Conservation (phyloP, 2,113 vertebrate species). For the Takifugu flavidus region DNA sequence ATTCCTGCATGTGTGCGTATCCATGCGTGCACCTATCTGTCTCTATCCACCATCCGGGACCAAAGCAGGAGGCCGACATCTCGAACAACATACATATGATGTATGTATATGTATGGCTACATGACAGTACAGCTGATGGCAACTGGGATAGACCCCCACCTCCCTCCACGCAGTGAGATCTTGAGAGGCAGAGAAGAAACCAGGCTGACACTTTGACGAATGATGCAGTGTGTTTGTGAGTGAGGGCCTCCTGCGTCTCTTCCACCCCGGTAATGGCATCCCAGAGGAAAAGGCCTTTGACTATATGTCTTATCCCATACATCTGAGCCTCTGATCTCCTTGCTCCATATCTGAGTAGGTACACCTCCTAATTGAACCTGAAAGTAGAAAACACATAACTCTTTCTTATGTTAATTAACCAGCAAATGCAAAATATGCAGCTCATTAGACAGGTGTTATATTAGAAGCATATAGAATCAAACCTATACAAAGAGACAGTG, state of each 20-base stretch:
- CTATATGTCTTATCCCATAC: conserved; percentile 43
- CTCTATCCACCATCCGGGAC: conserved; percentile 35
- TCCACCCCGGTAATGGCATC: conserved; percentile 44
- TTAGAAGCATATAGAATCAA: conserved; percentile 27
- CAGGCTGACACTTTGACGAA: conserved; percentile 53
- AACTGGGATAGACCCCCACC: not conserved
- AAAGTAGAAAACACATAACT: conserved; percentile 34
- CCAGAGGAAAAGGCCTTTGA: conserved; percentile 46
- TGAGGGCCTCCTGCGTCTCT: conserved; percentile 33
- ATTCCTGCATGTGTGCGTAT: conserved; percentile 18
- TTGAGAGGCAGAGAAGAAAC: conserved; percentile 25
- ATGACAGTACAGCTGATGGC: conserved; percentile 1
- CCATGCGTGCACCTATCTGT: not conserved
- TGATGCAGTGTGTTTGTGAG: conserved; percentile 40
- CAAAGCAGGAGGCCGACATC: conserved; percentile 19
- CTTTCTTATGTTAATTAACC: conserved; percentile 53
- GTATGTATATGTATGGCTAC: not conserved
- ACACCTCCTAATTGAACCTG: conserved; percentile 38
- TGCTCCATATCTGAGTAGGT: conserved; percentile 19
- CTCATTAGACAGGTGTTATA: conserved; percentile 19
- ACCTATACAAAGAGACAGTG: conserved; percentile 23
- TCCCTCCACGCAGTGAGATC: conserved; percentile 15
- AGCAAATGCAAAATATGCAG: conserved; percentile 7
- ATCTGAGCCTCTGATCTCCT: conserved; percentile 27
- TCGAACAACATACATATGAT: conserved; percentile 23